Conservation (phyloP, 1,140 invertebrate genomes). For the Aphidius ervi region DNA sequence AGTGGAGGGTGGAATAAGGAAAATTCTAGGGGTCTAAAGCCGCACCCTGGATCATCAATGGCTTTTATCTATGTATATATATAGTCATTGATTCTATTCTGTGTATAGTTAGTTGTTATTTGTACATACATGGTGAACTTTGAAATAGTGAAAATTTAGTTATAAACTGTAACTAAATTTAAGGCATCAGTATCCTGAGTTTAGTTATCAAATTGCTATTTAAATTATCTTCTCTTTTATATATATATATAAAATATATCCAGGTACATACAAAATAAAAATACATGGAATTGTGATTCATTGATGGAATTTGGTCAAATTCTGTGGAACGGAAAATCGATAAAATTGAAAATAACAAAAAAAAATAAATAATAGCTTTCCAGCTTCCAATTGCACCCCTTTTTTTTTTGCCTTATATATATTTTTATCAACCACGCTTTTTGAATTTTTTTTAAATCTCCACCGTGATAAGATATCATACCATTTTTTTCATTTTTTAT, state of each 20-base stretch:
- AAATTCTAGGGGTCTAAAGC: conserved; percentile 5
- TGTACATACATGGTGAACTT: conserved; percentile 32
- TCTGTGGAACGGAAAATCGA: conserved; percentile 19
- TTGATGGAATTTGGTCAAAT: conserved; percentile 26
- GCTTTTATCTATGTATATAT: conserved; percentile 4
- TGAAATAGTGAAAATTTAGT: conserved; percentile 40
- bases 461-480: too few relatives aligned
- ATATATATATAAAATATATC: too few relatives aligned
- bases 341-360: conserved; percentile 4
- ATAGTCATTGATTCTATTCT: conserved; percentile 22
- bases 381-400: not conserved
- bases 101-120: conserved; percentile 29
- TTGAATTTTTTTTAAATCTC: too few relatives aligned
- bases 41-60: conserved; percentile 13
- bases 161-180: conserved; percentile 52
- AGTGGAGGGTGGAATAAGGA: not conserved
- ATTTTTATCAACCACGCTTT: not conserved
- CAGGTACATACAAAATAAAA: too few relatives aligned
- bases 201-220: conserved; percentile 8
- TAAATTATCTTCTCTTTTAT: not conserved
- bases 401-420: too few relatives aligned
- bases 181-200: conserved; percentile 43
- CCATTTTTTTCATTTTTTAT: too few relatives aligned
- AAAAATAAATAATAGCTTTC: not conserved
- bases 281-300: not conserved